These are phyloP conservation scores for Bos indicus DNA, from an alignment of 2,113 vertebrate species.

Conservation along the genomic window DNA sequence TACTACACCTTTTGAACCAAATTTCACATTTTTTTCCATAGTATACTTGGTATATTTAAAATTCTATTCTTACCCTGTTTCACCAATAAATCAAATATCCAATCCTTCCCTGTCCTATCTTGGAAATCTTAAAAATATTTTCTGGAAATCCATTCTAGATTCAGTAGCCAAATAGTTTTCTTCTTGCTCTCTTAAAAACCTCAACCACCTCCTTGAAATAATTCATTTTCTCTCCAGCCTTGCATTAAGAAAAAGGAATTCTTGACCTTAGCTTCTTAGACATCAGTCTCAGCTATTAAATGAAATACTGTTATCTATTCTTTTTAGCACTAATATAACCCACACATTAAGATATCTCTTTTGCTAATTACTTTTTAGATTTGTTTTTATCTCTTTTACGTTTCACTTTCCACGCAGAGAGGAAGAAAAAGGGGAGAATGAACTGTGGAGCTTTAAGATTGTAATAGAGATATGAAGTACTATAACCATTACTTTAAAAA, in stretches of 20 bases:
- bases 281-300: neutral
- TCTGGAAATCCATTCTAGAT: neutral
- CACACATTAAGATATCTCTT: neutral
- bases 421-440: neutral
- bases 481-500: neutral
- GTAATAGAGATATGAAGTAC: neutral
- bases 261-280: neutral
- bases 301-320: neutral
- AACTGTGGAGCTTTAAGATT: neutral
- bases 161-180: neutral
- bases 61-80: neutral
- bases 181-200: neutral
- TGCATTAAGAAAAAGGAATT: neutral
- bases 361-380: neutral
- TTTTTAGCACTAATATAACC: neutral
- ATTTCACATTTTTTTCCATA: neutral
- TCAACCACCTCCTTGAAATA: neutral
- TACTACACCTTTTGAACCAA: neutral
- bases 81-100: neutral
- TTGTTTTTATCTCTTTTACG: neutral
- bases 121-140: neutral
- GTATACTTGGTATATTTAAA: neutral
- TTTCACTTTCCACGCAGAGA: neutral
- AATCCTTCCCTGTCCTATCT: neutral
- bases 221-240: neutral